Evolutionary conservation across 2,888 invertebrate genomes (phyloP).

Genomic region (Xestobium rufovillosum): DNA sequence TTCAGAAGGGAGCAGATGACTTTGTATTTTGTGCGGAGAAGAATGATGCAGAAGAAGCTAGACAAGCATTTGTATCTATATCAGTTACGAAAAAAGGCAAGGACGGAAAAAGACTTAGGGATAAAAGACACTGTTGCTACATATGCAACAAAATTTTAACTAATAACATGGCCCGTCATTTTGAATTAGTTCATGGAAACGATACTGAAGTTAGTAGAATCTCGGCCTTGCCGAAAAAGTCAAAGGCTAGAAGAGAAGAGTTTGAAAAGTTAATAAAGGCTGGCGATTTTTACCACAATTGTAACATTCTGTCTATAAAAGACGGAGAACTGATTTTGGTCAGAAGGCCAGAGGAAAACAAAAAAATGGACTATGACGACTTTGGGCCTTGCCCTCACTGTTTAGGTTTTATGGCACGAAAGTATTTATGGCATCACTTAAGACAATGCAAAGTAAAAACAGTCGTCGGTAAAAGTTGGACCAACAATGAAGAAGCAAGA

Average conservation of each 20-base stretch:
- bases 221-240: not conserved
- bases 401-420: conserved; percentile 3
- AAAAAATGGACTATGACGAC: conserved; percentile 6
- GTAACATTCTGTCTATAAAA: conserved; percentile 18
- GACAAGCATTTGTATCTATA: too few relatives aligned
- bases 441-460: conserved; percentile 12
- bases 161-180: not conserved
- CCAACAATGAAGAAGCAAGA: conserved; percentile 1
- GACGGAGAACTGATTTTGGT: conserved; percentile 16
- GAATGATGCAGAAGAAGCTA: too few relatives aligned
- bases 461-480: too few relatives aligned
- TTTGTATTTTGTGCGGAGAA: too few relatives aligned
- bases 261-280: conserved; percentile 7
- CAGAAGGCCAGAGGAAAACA: conserved; percentile 14
- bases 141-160: not conserved
- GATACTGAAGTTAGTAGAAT: not conserved
- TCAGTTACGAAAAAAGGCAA: too few relatives aligned
- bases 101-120: not conserved
- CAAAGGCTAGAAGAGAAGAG: not conserved
- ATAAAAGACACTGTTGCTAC: not conserved
- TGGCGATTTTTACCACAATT: conserved; percentile 11
- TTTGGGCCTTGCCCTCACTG: conserved; percentile 8
- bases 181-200: not conserved
- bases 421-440: conserved; percentile 16
- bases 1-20: too few relatives aligned